A percentile compares a stretch with the other conserved stretches of the same genome.
Conservation (phyloP, 2,797 vertebrate species). For the Urosaurus nigricauda region DNA sequence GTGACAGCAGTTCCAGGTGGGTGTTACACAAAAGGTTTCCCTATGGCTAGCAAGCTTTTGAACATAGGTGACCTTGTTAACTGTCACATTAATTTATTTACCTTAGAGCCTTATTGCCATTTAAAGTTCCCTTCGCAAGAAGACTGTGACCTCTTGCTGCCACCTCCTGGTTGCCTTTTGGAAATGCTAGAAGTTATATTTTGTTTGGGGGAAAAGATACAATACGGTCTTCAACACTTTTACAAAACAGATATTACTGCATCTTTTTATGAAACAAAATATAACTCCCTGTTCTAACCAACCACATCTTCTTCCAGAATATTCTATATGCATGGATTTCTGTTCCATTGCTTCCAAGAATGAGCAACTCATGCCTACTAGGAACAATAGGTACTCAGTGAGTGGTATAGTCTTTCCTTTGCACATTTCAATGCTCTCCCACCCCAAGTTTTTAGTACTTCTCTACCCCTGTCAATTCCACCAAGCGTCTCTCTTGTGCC, state of each 20-base stretch:
- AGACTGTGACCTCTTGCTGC: slow-evolving; percentile 64
- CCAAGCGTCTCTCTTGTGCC: neutral
- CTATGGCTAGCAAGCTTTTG: neutral
- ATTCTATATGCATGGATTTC: neutral
- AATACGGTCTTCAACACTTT: neutral
- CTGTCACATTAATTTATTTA: neutral
- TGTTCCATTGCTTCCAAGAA: neutral
- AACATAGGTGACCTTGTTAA: fast-evolving
- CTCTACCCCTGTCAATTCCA: neutral
- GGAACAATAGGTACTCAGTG: neutral
- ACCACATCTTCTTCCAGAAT: neutral
- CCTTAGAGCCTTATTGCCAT: neutral
- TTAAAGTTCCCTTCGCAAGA: neutral
- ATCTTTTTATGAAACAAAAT: too few species aligned
- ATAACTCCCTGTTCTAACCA: neutral
- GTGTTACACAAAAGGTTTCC: fast-evolving
- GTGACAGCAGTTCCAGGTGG: neutral
- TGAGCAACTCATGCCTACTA: neutral
- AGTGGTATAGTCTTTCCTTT: neutral
- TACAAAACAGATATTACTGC: neutral
- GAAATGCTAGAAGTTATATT: slow-evolving; percentile 17
- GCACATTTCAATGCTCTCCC: neutral
- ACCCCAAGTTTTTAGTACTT: neutral
- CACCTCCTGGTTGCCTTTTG: slow-evolving; percentile 56
- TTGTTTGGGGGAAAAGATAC: neutral